phyloP scores from a whole-genome alignment of 2,888 invertebrate species.

The Phytoseiulus persimilis region DNA sequence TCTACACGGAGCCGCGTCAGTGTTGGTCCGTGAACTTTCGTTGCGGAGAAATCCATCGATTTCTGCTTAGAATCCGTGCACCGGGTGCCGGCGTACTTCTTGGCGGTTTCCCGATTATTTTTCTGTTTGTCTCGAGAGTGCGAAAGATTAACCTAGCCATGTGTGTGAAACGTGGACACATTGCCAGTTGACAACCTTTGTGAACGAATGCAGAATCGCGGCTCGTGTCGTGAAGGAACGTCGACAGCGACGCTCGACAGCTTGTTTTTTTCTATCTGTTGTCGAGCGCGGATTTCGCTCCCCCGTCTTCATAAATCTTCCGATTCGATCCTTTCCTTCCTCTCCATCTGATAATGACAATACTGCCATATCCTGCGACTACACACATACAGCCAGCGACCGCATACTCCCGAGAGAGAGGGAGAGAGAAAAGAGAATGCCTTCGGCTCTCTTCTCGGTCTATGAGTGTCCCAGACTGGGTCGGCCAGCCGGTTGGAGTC shows the following conservation, averaged over 20 bases:
- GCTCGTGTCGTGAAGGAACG: neutral
- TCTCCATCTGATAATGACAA: neutral
- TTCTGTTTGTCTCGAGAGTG: too few species aligned
- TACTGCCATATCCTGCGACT: neutral
- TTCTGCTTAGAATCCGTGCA: too few species aligned
- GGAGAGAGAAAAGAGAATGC: neutral
- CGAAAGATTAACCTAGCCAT: too few species aligned
- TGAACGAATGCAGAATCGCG: too few species aligned
- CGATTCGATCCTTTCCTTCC: too few species aligned
- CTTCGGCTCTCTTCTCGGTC: neutral
- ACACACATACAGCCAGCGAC: neutral
- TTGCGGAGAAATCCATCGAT: too few species aligned
- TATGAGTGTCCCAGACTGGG: neutral
- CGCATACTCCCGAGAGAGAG: neutral
- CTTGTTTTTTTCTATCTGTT: neutral
- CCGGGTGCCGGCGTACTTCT: too few species aligned
- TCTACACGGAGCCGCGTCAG: too few species aligned
- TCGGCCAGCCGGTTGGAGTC: neutral
- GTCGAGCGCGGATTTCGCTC: neutral
- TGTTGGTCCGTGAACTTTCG: too few species aligned
- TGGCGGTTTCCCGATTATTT: too few species aligned
- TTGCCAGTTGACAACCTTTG: too few species aligned
- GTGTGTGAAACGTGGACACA: too few species aligned
- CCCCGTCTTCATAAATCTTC: neutral
- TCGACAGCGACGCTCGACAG: neutral